phyloP scores from a whole-genome alignment of 2,888 invertebrate genomes.

The Drosophila nr. medialis region DNA sequence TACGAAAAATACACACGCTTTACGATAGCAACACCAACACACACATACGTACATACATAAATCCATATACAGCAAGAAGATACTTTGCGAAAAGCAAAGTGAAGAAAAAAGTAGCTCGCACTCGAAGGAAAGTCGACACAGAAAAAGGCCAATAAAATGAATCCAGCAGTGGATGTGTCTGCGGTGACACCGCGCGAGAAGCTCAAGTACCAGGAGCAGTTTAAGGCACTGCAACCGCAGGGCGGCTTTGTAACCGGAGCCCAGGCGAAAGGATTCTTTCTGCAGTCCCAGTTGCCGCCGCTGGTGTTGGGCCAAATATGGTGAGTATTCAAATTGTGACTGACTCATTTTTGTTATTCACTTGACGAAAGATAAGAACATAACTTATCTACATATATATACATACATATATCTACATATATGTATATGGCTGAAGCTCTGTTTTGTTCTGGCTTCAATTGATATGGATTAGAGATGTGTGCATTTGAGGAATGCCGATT shows the following conservation, averaged over 20 bases:
- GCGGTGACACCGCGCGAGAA: slow-evolving; percentile 94
- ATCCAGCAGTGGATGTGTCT: slow-evolving; percentile 91
- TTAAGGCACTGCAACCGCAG: slow-evolving; percentile 93
- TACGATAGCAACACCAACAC: slow-evolving; percentile 14
- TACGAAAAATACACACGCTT: slow-evolving; percentile 54
- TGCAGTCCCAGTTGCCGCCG: slow-evolving; percentile 96
- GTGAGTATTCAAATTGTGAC: slow-evolving; percentile 85
- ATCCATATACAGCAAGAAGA: slow-evolving; percentile 10
- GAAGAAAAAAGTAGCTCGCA: slow-evolving; percentile 23
- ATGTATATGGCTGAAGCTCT: slow-evolving; percentile 27
- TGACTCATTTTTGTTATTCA: slow-evolving; percentile 13
- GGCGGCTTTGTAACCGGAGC: slow-evolving; percentile 96
- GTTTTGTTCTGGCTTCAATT: slow-evolving; percentile 26
- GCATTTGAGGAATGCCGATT: neutral
- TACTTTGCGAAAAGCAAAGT: slow-evolving; percentile 25
- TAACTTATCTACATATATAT: slow-evolving; percentile 11
- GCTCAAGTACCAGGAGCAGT: slow-evolving; percentile 95
- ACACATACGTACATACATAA: slow-evolving; percentile 8
- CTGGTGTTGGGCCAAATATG: slow-evolving; percentile 97
- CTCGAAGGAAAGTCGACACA: slow-evolving; percentile 25
- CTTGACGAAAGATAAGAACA: slow-evolving; percentile 40
- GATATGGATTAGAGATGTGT: slow-evolving; percentile 27
- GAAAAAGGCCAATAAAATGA: slow-evolving; percentile 71
- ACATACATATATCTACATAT: neutral
- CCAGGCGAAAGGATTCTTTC: slow-evolving; percentile 96